Conservation (phyloP, 30 jellyfish, hydroid and myxozoan species). For the Aurelia sp. region DNA sequence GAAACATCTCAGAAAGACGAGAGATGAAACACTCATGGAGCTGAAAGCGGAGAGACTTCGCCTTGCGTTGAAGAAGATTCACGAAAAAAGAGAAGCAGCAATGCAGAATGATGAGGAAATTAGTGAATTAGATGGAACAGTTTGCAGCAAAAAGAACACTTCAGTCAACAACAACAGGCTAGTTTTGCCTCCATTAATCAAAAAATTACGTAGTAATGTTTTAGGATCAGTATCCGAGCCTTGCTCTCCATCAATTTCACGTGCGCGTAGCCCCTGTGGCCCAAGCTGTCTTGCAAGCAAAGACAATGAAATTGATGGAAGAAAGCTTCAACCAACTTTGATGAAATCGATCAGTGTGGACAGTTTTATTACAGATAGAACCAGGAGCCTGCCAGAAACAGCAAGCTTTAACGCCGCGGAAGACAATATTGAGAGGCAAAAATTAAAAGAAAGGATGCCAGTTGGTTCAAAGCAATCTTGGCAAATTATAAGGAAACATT, state of each 20-base stretch:
- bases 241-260: background rate
- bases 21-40: constrained; percentile 62
- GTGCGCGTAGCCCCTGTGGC: background rate
- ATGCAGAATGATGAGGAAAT: background rate
- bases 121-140: background rate
- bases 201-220: background rate
- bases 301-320: too few species aligned
- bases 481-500: too few species aligned
- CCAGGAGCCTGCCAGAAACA: too few species aligned
- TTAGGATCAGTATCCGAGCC: background rate
- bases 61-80: constrained; percentile 6
- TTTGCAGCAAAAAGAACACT: background rate
- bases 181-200: background rate
- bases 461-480: too few species aligned
- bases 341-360: too few species aligned
- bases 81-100: constrained; percentile 3
- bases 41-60: constrained; percentile 36
- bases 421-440: too few species aligned
- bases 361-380: too few species aligned
- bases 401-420: too few species aligned
- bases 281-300: too few species aligned
- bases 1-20: constrained; percentile 25
- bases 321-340: too few species aligned
- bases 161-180: background rate
- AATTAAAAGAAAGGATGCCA: too few species aligned